phyloP scores from a whole-genome alignment of 2,113 vertebrate genomes.

The Ancistrus triradiatus region DNA sequence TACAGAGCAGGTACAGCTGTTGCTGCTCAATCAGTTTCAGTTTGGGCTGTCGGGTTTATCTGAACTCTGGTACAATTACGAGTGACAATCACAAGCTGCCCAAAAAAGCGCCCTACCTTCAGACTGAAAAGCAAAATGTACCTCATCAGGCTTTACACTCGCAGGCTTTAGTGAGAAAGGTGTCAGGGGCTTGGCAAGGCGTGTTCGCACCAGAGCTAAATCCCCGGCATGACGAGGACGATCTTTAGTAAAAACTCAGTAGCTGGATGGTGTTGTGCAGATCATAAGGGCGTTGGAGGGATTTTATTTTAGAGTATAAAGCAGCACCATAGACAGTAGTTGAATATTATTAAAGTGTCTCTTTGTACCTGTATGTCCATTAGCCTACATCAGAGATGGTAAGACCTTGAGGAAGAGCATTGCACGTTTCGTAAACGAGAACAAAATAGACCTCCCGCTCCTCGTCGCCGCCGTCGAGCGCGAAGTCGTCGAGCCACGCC shows the following conservation, averaged over 20 bases:
- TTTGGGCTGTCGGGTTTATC: too few species aligned
- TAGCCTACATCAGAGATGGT: conserved; percentile 62
- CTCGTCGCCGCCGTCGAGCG: not conserved
- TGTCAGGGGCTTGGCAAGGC: conserved; percentile 20
- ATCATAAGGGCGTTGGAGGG: conserved; percentile 62
- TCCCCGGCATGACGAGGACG: conserved; percentile 29
- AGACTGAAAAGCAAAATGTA: too few species aligned
- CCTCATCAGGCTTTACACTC: not conserved
- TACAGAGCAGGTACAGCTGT: too few species aligned
- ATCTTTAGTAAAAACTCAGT: conserved; percentile 71
- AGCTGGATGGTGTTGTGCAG: conserved; percentile 59
- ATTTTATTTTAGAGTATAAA: conserved; percentile 74
- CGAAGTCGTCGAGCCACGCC: too few species aligned
- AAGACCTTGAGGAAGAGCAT: conserved; percentile 51
- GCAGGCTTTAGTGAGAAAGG: conserved; percentile 8
- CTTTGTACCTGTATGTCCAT: conserved; percentile 69
- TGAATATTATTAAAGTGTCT: conserved; percentile 73
- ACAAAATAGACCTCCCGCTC: too few species aligned
- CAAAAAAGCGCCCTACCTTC: not conserved
- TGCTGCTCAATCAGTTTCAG: too few species aligned
- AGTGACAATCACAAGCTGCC: too few species aligned
- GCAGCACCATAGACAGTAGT: conserved; percentile 77
- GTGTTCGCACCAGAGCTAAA: conserved; percentile 30
- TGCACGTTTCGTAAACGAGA: conserved; percentile 23
- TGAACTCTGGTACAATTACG: too few species aligned